These are phyloP conservation scores for Halesus radiatus DNA, from an alignment of 1,140 invertebrate species.

Conservation along the genomic window DNA sequence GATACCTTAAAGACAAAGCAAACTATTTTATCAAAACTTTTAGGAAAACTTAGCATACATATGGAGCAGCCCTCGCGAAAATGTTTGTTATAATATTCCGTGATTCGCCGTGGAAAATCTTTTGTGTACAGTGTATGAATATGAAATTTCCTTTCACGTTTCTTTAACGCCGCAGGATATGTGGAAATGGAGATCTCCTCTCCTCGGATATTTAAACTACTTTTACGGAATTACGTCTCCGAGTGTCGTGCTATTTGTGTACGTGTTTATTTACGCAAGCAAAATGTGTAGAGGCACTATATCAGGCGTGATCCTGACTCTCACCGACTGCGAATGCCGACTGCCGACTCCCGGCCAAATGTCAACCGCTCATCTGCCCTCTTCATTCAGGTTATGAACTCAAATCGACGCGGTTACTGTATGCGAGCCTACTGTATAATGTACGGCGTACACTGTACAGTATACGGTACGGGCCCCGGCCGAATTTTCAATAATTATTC, in stretches of 20 bases:
- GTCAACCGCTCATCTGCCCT: neutral
- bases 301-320: constrained; percentile 4
- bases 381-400: neutral
- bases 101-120: constrained; percentile 24
- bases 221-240: constrained; percentile 24
- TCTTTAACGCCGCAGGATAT: constrained; percentile 33
- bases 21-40: neutral
- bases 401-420: neutral
- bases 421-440: neutral
- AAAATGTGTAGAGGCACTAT: constrained; percentile 27
- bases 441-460: neutral
- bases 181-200: constrained; percentile 20
- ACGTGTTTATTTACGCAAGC: constrained; percentile 32
- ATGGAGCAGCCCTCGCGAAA: constrained; percentile 15
- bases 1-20: neutral
- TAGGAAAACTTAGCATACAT: constrained; percentile 12
- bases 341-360: neutral
- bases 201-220: constrained; percentile 27
- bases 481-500: neutral
- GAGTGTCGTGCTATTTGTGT: constrained; percentile 30
- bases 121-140: constrained; percentile 35
- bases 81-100: constrained; percentile 36
- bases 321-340: too few species aligned
- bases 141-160: constrained; percentile 24
- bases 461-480: neutral